Evolutionary conservation across 2,888 invertebrate genomes (phyloP), one percentile per base, ranked within the genome.

Genomic region (Merodon equestris): DNA sequence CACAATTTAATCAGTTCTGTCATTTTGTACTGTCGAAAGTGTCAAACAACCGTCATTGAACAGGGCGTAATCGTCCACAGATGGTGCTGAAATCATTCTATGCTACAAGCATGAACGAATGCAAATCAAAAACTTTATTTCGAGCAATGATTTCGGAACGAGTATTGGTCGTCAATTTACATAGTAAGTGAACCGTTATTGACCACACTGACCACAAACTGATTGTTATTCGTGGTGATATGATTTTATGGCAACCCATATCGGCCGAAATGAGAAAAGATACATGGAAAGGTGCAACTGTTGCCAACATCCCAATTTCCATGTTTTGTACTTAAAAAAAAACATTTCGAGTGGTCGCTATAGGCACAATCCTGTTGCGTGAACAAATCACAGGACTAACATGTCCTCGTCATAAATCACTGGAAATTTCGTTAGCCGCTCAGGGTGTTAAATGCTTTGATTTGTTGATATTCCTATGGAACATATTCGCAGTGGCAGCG

Each of bases 361-460:
- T n/a, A n/a, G n/a, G n/a, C n/a, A n/a, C n/a, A n/a, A 57, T 76
- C 75, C 75, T 76, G 75, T 76, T 76, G 75, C 75, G 17, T 64
- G 34, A 54, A 53, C 58, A 47, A 71, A 71, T 76, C 58, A 64
- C 14, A 68, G 19, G 61, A 51, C 60, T 42, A 67, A 47, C 76
- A 72, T 72, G 76, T 67, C 40, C 61, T 57, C 67, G 61, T 67
- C 76, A 77, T 77, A 77, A 77, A 77, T 77, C 76, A 77, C 72
- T 47, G 17, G 15, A 66, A 66, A 50, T 77, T 67, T 56, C 10
- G 76, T 53, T 56, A 45, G 50, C 44, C 72, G 47, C 51, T 66
- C 61, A 48, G 58, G 72, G 76, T 72, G 76, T 77, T 77, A 77
- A 77, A 67, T 60, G 76, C 61, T 77, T 77, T 77, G 76, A 77